Conservation (phyloP, 2,113 vertebrate genomes). For the Chunga burmeisteri region DNA sequence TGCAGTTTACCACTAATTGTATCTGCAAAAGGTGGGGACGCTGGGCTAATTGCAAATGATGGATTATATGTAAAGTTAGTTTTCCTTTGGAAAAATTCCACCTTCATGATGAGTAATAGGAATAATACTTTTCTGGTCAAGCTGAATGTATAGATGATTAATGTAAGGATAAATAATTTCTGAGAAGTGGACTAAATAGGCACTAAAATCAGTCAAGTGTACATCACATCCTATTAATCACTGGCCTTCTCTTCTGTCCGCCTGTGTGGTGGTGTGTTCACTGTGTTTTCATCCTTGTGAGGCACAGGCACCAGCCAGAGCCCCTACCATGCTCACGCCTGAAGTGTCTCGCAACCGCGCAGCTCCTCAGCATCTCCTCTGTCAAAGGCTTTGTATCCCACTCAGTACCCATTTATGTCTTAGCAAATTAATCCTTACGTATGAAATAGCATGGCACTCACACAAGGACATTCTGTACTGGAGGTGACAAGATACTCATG, state of each 20-base stretch:
- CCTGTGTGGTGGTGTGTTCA: background rate
- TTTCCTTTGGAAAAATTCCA: slow-evolving; percentile 2
- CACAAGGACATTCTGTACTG: background rate
- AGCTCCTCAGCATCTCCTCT: background rate
- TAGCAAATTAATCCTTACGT: background rate
- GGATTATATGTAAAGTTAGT: background rate
- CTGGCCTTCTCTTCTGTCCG: background rate
- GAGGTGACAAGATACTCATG: background rate
- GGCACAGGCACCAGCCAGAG: background rate
- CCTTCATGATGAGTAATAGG: background rate
- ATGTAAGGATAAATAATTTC: slow-evolving; percentile 20
- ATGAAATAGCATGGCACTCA: background rate
- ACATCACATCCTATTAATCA: background rate
- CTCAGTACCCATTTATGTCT: background rate
- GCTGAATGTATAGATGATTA: background rate
- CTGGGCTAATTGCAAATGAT: background rate
- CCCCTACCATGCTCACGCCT: background rate
- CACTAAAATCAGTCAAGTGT: background rate
- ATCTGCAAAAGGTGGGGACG: background rate
- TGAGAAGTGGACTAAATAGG: background rate
- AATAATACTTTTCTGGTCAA: background rate
- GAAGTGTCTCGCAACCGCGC: background rate
- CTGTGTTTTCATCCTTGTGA: background rate
- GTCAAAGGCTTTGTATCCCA: background rate
- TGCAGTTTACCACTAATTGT: background rate